A percentile compares a stretch with the other conserved stretches of the same genome.
These are phyloP conservation scores for Dasyurus viverrinus DNA, from an alignment of 2,113 vertebrate genomes.

Conservation along the genomic window DNA sequence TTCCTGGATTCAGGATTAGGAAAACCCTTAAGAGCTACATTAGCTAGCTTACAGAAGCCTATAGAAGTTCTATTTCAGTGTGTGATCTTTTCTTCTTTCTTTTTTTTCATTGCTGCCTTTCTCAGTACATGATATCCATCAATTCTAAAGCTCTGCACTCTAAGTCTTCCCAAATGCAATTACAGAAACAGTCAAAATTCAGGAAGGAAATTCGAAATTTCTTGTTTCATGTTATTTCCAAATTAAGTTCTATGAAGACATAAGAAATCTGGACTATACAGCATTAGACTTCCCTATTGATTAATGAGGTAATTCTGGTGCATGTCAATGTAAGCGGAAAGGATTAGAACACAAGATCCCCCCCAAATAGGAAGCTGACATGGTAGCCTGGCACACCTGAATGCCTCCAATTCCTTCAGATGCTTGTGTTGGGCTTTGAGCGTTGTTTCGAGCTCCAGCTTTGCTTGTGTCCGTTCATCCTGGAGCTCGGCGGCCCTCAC, in stretches of 20 bases:
- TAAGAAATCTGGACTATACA: background rate
- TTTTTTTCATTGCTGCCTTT: background rate
- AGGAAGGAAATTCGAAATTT: background rate
- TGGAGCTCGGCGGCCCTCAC: conserved; percentile 88
- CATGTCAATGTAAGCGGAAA: no score
- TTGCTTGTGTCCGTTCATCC: conserved; percentile 92
- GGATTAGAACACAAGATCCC: background rate
- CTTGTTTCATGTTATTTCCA: conserved; percentile 13
- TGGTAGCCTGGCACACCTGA: conserved; percentile 85
- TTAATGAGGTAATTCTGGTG: no score
- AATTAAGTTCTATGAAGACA: background rate
- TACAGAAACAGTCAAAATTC: background rate
- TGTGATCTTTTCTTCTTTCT: background rate
- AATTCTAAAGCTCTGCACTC: background rate
- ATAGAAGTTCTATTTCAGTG: background rate
- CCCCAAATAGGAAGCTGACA: background rate
- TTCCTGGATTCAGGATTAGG: conserved; percentile 27
- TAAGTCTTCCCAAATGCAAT: conserved; percentile 5
- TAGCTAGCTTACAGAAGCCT: background rate
- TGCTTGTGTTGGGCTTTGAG: conserved; percentile 93
- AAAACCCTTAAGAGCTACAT: background rate
- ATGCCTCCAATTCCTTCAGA: conserved; percentile 92
- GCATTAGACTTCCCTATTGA: background rate
- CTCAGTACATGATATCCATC: background rate
- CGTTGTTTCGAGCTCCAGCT: conserved; percentile 92